Evolutionary conservation across 2,113 vertebrate species (phyloP), one percentile per base, ranked within the genome.

Genomic region (Paradisaea rubra): DNA sequence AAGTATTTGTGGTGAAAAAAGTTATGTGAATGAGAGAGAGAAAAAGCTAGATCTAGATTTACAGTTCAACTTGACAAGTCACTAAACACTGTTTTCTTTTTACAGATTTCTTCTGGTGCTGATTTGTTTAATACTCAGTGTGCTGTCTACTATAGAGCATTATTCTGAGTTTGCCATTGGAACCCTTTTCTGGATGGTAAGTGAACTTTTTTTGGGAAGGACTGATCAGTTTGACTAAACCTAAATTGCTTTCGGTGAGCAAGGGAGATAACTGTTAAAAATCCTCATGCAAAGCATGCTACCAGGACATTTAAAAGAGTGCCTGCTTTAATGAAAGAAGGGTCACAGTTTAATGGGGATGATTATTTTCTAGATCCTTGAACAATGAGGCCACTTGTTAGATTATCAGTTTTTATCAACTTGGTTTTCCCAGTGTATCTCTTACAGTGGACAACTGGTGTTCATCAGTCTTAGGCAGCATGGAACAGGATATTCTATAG

Each of bases 171-270:
- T 98, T 91, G 98, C 99, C 79, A 98, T 97, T 15, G 98, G 98
- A 79, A 98, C 98, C 7, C 98, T 99, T 57, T 99, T 99, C 93
- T 99, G 99, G 99, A 99, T 99, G 98, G 99, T 99, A 95, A 98
- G 98, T 98, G n/a, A 35, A 61, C 4, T 42, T 61, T 25, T 47
- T 17, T 8, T 4, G 13, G 23, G 31, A 85, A 86, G 83, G 6
- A 11, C 8, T 37, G 45, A 14, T 70, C 42, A 47, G 3, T 65
- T 65, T 81, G 71, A 44, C 12, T 73, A 60, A 69, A 77, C 44
- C 24, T 64, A 31, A 64, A 31, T 52, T 82, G 23, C 24, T 94
- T 86, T 52, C 1, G 0, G 7, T 77, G 21, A 79, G 41, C 9
- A 61, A 82, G n/a, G 8, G 31, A 74, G 28, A n/a, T 37, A 73